Conservation (phyloP, 2,113 vertebrate genomes). For the Leptosomus discolor region DNA sequence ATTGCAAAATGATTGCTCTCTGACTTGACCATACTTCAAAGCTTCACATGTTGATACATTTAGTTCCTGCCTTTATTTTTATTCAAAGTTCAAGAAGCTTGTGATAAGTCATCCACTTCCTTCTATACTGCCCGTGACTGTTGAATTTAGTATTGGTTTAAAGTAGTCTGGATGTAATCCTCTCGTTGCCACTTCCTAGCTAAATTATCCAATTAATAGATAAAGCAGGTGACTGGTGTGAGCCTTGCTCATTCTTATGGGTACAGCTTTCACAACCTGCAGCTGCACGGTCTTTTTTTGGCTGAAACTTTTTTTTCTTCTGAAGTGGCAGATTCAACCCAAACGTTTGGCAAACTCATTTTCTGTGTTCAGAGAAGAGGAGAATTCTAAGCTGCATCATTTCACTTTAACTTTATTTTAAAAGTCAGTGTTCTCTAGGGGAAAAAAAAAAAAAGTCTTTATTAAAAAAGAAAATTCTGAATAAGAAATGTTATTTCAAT, state of each 20-base stretch:
- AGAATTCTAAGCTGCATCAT: background rate
- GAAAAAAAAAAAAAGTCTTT: background rate
- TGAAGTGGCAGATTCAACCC: background rate
- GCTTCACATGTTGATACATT: background rate
- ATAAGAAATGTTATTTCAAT: background rate
- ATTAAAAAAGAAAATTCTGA: background rate
- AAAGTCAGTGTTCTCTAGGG: background rate
- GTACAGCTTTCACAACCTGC: background rate
- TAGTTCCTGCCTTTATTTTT: constrained; percentile 8
- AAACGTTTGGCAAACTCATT: background rate
- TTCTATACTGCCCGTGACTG: background rate
- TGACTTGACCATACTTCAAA: background rate
- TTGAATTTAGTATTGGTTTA: background rate
- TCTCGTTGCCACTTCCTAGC: background rate
- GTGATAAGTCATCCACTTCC: background rate
- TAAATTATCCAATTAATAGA: background rate
- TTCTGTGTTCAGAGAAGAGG: background rate
- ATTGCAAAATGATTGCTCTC: background rate
- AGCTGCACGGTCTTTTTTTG: background rate
- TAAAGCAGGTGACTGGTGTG: background rate
- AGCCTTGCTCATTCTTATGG: background rate
- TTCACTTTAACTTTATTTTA: background rate
- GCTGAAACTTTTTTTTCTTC: background rate
- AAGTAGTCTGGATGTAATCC: background rate
- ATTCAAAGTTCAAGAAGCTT: background rate